A percentile compares a stretch with the other conserved stretches of the same genome.
Evolutionary conservation across 37 sponge, comb jelly and placozoan species (phyloP).

Genomic region (Theonella swinhoei): DNA sequence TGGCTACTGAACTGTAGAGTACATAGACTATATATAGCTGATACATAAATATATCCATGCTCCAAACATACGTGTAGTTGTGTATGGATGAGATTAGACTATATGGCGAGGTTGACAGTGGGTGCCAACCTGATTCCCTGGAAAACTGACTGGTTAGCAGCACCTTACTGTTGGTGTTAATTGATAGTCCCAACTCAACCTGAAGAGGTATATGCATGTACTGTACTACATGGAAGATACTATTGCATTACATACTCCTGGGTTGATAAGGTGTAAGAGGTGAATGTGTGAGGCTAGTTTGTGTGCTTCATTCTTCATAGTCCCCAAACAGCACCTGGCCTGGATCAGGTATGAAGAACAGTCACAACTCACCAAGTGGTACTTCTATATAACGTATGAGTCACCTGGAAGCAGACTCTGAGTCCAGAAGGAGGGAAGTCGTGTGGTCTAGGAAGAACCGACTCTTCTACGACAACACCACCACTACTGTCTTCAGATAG

Average conservation of each 20-base stretch:
- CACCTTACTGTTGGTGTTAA: not conserved
- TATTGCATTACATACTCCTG: conserved; percentile 39
- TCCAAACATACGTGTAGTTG: not conserved
- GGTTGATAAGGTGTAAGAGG: conserved; percentile 46
- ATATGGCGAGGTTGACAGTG: not conserved
- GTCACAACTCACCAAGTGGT: not conserved
- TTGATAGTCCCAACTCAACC: not conserved
- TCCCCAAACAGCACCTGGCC: not conserved
- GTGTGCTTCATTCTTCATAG: not conserved
- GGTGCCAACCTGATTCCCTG: not conserved
- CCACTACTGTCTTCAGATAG: not conserved
- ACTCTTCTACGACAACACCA: not conserved
- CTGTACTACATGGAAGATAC: too few relatives aligned
- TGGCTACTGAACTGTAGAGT: not conserved
- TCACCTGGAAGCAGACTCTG: not conserved
- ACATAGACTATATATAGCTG: not conserved
- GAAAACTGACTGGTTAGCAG: not conserved
- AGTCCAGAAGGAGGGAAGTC: not conserved
- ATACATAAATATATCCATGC: not conserved
- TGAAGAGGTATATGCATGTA: not conserved
- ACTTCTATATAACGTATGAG: not conserved
- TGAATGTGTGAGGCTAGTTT: conserved; percentile 8
- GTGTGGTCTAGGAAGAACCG: not conserved
- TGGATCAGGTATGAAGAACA: not conserved
- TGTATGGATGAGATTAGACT: not conserved